Conservation (phyloP, 2,797 vertebrate genomes). For the Mormyrus proboscirostris region DNA sequence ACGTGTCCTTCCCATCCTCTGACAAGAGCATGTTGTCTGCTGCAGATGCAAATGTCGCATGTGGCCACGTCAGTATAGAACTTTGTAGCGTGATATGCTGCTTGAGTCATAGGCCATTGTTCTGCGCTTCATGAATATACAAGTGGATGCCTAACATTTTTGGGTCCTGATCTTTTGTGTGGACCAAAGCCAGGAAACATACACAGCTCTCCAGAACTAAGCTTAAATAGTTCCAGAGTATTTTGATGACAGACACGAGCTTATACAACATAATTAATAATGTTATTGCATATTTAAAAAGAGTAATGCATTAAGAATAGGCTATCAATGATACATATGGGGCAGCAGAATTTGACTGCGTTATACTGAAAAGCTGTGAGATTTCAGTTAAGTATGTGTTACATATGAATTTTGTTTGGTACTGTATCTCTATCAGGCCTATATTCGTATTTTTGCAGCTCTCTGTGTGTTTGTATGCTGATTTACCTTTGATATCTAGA, state of each 20-base stretch:
- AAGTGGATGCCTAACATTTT: neutral
- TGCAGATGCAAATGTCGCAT: conserved; percentile 46
- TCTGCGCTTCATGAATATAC: neutral
- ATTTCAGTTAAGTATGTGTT: neutral
- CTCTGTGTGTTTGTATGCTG: neutral
- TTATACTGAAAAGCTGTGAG: neutral
- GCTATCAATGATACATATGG: neutral
- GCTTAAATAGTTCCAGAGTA: neutral
- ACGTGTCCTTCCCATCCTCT: conserved; percentile 72
- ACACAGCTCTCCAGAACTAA: neutral
- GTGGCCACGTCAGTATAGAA: neutral
- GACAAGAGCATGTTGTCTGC: conserved; percentile 92
- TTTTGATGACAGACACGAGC: neutral
- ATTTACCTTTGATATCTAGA: conserved; percentile 89
- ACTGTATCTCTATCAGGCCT: neutral
- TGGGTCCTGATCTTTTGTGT: neutral
- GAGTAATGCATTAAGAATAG: neutral
- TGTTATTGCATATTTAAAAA: neutral
- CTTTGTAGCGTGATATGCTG: neutral
- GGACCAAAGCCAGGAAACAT: neutral
- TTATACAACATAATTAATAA: neutral
- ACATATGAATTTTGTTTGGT: neutral
- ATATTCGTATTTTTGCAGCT: neutral
- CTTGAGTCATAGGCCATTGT: neutral
- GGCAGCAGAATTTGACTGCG: neutral